Evolutionary conservation across 2,113 vertebrate species (phyloP), one percentile per base, ranked within the genome.

Genomic region (Tenrec ecaudatus): DNA sequence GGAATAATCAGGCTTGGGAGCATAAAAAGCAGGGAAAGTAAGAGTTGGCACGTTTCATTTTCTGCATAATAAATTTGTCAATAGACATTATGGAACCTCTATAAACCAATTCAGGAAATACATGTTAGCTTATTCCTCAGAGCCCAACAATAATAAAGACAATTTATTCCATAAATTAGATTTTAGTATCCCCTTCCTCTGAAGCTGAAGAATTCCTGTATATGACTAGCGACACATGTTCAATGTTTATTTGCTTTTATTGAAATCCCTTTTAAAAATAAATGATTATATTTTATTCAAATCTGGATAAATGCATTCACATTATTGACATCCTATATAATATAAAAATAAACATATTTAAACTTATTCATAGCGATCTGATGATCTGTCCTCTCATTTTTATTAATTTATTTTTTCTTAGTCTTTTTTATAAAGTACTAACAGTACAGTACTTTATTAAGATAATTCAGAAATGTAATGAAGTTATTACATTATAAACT

Each of bases 101-200:
- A 76, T 71, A 85, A 95, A 76, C 25, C 93, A 89, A 76, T 23
- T 92, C 29, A 92, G 71, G 57, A 88, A 93, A 81, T 22, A 92
- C 14, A 85, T 47, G 10, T 79, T 86, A 80, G 83, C n/a, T 29
- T 76, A 78, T 47, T 69, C 23, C 53, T 94, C 25, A 92, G 3
- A 40, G 64, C 76, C 36, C 89, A 91, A 69, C n/a, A 16, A n/a
- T 68, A 81, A 80, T 36, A 85, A 36, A 87, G 36, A 47, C 82
- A 85, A 75, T 64, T n/a, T 91, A 89, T 47, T 58, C 38, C 16
- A 47, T 47, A 84, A 75, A 89, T 88, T 78, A 84, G 78, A 86
- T 47, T 78, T 87, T 43, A 89, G 5, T 82, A 76, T 40, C 91
- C 29, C 8, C 12, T 91, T 89, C 5, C 17, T 71, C 0, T 64